These are phyloP conservation scores for Macquaria australasica DNA, from an alignment of 2,113 vertebrate genomes.

Conservation along the genomic window DNA sequence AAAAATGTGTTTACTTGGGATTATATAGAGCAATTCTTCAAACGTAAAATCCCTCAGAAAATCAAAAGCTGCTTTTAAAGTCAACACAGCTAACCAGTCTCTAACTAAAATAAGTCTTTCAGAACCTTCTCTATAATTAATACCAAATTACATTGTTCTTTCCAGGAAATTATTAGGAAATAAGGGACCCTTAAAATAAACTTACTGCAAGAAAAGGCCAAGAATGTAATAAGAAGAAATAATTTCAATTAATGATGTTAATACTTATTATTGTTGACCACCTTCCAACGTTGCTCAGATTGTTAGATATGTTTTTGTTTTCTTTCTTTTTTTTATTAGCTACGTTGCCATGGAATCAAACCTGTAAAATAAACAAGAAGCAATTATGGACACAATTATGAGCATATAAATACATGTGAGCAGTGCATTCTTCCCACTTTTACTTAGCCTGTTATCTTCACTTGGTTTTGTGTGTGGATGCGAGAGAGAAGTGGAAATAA, in stretches of 20 bases:
- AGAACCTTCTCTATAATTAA: not conserved
- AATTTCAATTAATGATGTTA: not conserved
- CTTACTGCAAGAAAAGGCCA: not conserved
- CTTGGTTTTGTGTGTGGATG: not conserved
- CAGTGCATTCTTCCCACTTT: not conserved
- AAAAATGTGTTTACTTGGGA: not conserved
- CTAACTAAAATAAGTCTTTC: not conserved
- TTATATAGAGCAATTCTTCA: not conserved
- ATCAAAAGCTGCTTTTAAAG: not conserved
- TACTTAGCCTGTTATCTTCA: not conserved
- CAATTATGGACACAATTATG: not conserved
- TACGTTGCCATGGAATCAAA: too few species aligned
- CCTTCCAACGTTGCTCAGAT: too few species aligned
- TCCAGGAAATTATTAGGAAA: not conserved
- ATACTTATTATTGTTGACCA: too few species aligned
- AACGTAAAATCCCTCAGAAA: not conserved
- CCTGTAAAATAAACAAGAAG: not conserved
- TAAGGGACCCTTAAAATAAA: not conserved
- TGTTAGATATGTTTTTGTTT: too few species aligned
- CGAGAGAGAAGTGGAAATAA: not conserved
- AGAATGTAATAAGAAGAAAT: not conserved
- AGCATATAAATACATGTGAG: not conserved
- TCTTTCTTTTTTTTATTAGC: too few species aligned
- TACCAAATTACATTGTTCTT: not conserved
- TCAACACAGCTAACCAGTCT: not conserved